Conservation (phyloP, 2,797 vertebrate species). For the Sebastes hopkinsi region DNA sequence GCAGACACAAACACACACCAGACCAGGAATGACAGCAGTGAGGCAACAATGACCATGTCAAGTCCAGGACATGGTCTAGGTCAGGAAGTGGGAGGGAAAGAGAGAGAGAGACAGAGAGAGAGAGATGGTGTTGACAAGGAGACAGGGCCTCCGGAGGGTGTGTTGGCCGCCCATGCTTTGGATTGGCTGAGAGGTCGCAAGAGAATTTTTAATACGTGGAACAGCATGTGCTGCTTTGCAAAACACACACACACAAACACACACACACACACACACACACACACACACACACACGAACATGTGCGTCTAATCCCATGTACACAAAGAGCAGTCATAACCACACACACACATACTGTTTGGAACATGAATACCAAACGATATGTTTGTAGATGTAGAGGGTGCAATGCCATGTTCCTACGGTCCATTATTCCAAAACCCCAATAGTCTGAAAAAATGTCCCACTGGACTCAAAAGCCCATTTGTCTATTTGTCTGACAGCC, state of each 20-base stretch:
- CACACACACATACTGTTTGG: neutral
- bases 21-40: neutral
- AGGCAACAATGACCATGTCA: conserved; percentile 40
- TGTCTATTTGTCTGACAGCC: too few relatives aligned
- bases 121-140: neutral
- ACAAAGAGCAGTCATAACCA: neutral
- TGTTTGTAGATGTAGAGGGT: too few relatives aligned
- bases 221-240: conserved; percentile 60
- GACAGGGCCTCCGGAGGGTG: conserved; percentile 51
- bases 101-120: neutral
- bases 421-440: too few relatives aligned
- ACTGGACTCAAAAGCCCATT: neutral
- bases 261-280: conserved; percentile 9
- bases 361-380: neutral
- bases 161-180: conserved; percentile 30
- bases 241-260: conserved; percentile 21
- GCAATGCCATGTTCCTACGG: too few relatives aligned
- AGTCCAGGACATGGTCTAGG: neutral
- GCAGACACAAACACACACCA: conserved; percentile 5
- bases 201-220: conserved; percentile 62
- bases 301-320: neutral
- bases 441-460: too few relatives aligned
- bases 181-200: conserved; percentile 69
- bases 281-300: neutral
- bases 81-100: conserved; percentile 11